Evolutionary conservation across 2,888 invertebrate species (phyloP).

Genomic region (Coelinius sp.): DNA sequence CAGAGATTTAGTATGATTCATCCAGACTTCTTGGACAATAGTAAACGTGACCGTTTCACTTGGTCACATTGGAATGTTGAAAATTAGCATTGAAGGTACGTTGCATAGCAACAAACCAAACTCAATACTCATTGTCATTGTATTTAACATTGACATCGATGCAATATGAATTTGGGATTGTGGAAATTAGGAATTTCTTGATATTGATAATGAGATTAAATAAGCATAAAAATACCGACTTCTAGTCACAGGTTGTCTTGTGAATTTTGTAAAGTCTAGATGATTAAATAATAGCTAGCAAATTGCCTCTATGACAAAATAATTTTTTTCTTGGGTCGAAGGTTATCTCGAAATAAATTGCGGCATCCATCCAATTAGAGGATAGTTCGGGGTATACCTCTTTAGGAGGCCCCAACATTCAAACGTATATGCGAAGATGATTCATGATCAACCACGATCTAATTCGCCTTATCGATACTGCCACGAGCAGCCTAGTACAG

Average conservation of each 20-base stretch:
- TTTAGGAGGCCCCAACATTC: not conserved
- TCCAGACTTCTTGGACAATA: not conserved
- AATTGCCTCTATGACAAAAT: no score
- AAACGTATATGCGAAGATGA: constrained; percentile 6
- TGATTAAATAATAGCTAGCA: no score
- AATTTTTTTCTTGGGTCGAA: no score
- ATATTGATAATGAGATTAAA: not conserved
- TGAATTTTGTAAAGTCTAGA: no score
- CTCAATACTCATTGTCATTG: not conserved
- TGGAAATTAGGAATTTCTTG: not conserved
- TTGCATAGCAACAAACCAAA: constrained; percentile 10
- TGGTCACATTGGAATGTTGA: constrained; percentile 23
- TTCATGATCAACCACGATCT: constrained; percentile 13
- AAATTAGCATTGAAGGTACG: not conserved
- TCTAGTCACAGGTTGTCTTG: no score
- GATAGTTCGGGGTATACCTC: not conserved
- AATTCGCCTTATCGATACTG: constrained; percentile 10
- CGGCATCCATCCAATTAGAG: constrained; percentile 21
- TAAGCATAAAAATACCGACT: no score
- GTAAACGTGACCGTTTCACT: constrained; percentile 25
- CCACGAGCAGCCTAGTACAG: not conserved
- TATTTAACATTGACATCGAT: constrained; percentile 9
- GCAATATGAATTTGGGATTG: not conserved
- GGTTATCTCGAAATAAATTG: constrained; percentile 16
- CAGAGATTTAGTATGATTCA: constrained; percentile 27